Base-by-base conservation (phyloP, 2,113 vertebrate species). In the Neolamprologus falcicula region DNA sequence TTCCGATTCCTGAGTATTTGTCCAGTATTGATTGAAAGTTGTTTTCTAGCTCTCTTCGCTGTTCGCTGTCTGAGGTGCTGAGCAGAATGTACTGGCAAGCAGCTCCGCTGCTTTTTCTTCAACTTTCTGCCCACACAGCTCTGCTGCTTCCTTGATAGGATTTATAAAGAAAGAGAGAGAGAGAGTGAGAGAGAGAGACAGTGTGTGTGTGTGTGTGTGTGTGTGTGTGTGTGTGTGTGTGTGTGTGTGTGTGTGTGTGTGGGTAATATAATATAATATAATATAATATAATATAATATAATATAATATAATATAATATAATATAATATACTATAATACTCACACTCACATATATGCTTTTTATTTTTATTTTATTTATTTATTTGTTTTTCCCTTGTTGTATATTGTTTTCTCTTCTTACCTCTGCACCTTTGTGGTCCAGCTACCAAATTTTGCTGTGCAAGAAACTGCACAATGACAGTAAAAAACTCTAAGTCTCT, bases 31-130 rank as follows among this genome's bases (percentile, higher is more conserved):
- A 82, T 52, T 13, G 47, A 52, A 13, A 21, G 10, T 76, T 9
- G 57, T 57, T 84, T 40, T 54, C n/a, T 10, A 19, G 33, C 26
- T 31, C 6, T 55, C 31, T 28, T 50, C 8, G 24, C 21, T 42
- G 17, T 26, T 86, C 91, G 82, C 90, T 93, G 91, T 92, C 92
- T 88, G 82, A 86, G 91, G 92, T 94, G 89, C 86, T 93, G 91
- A 91, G 83, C 85, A 57, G 47, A 40, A 63, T 42, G 82, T 47
- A 33, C 50, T 57, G 11, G 61, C 78, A 54, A 66, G 88, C 73
- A 19, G 76, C 53, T 79, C 47, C 26, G 5, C 6, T 7, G 31
- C 40, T 52, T 83, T 52, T 85, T 26, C 31, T 21, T 52, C 66
- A 92, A 92, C 91, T 92, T 93, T 92, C 26, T 86, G 47, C 66